These are phyloP conservation scores for Polylopha cassiicola DNA, from an alignment of 2,888 invertebrate genomes.

Conservation along the genomic window DNA sequence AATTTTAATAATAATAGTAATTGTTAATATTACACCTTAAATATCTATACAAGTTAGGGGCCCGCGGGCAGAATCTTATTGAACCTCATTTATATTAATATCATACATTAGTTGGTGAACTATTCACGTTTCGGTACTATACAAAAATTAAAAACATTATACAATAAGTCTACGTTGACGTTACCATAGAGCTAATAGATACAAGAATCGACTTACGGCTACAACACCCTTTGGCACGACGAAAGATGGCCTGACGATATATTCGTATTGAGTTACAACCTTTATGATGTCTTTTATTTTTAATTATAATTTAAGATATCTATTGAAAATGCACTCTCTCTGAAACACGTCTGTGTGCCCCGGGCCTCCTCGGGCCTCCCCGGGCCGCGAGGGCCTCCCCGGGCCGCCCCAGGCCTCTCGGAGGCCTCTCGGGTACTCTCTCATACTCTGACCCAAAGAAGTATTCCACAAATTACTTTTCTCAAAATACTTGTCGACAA, in stretches of 20 bases:
- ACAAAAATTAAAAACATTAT: constrained; percentile 77
- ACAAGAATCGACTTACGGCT: constrained; percentile 72
- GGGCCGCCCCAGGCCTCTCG: too few relatives aligned
- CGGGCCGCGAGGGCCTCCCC: constrained; percentile 20
- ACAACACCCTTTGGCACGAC: constrained; percentile 58
- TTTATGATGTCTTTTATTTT: constrained; percentile 68
- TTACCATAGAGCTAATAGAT: constrained; percentile 70
- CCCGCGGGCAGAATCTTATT: constrained; percentile 58
- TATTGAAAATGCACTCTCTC: constrained; percentile 62
- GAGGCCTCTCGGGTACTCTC: too few relatives aligned
- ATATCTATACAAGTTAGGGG: constrained; percentile 66
- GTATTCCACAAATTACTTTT: too few relatives aligned
- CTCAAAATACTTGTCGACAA: too few relatives aligned
- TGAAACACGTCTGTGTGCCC: constrained; percentile 44
- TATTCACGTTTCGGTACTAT: constrained; percentile 63
- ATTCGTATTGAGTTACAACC: constrained; percentile 72
- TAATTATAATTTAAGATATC: constrained; percentile 64
- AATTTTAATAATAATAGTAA: constrained; percentile 41
- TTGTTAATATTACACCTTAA: constrained; percentile 62
- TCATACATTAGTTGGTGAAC: constrained; percentile 60
- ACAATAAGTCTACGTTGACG: constrained; percentile 69
- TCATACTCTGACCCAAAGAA: too few relatives aligned
- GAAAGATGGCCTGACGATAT: constrained; percentile 54
- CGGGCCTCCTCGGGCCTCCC: constrained; percentile 29
- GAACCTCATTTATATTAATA: constrained; percentile 49